Evolutionary conservation across 2,113 vertebrate genomes (phyloP).

Genomic region (Alethe castanea): DNA sequence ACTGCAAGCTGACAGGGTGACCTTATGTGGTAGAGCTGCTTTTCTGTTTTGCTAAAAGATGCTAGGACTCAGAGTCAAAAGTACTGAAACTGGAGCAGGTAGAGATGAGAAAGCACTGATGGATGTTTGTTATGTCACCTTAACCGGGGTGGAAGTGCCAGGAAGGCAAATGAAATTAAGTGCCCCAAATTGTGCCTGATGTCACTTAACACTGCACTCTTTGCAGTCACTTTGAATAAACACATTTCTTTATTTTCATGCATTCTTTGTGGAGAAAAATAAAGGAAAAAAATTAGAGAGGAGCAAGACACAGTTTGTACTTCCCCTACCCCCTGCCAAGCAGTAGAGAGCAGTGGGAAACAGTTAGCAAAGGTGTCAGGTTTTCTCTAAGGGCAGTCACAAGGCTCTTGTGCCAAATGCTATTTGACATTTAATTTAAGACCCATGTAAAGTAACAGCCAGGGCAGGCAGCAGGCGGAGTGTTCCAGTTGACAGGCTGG

Average conservation of each 20-base stretch:
- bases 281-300: not conserved
- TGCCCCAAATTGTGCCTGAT: not conserved
- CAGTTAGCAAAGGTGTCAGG: constrained; percentile 41
- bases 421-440: constrained; percentile 67
- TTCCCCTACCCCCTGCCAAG: not conserved
- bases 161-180: not conserved
- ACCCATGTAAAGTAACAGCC: constrained; percentile 32
- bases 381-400: constrained; percentile 61
- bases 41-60: not conserved
- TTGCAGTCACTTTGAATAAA: not conserved
- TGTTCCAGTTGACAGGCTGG: constrained; percentile 21
- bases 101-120: not conserved
- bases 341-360: constrained; percentile 36
- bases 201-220: not conserved
- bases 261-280: not conserved
- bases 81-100: not conserved
- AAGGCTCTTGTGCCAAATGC: constrained; percentile 38
- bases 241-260: not conserved
- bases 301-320: not conserved
- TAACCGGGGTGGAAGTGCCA: not conserved
- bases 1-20: not conserved
- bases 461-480: constrained; percentile 18
- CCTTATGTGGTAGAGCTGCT: not conserved
- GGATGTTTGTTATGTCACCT: not conserved
- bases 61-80: not conserved